Evolutionary conservation across 2,113 vertebrate genomes (phyloP).

Genomic region (Xenopus tropicalis): UCB_Xtro_10.0 CM004448.2:84027501-84028000

Average conservation of each 20-base stretch:
- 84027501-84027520: slow-evolving; percentile 20
- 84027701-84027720: slow-evolving; percentile 36
- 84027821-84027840: neutral
- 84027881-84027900: slow-evolving; percentile 18
- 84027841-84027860: slow-evolving; percentile 10
- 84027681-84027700: slow-evolving; percentile 32
- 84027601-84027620: slow-evolving; percentile 84
- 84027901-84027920: neutral
- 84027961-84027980: slow-evolving; percentile 19
- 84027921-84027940: neutral
- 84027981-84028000: slow-evolving; percentile 30
- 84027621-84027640: slow-evolving; percentile 88
- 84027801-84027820: slow-evolving; percentile 4
- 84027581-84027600: slow-evolving; percentile 89
- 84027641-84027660: slow-evolving; percentile 91
- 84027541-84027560: slow-evolving; percentile 93
- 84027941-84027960: slow-evolving; percentile 11
- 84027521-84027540: slow-evolving; percentile 83
- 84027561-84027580: slow-evolving; percentile 91
- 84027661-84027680: slow-evolving; percentile 84
- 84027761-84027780: neutral
- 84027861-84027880: slow-evolving; percentile 4
- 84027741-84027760: slow-evolving; percentile 13
- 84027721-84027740: slow-evolving; percentile 33
- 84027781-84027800: slow-evolving; percentile 42